Conservation (phyloP, 2,113 vertebrate genomes). For the Rostratula benghalensis region DNA sequence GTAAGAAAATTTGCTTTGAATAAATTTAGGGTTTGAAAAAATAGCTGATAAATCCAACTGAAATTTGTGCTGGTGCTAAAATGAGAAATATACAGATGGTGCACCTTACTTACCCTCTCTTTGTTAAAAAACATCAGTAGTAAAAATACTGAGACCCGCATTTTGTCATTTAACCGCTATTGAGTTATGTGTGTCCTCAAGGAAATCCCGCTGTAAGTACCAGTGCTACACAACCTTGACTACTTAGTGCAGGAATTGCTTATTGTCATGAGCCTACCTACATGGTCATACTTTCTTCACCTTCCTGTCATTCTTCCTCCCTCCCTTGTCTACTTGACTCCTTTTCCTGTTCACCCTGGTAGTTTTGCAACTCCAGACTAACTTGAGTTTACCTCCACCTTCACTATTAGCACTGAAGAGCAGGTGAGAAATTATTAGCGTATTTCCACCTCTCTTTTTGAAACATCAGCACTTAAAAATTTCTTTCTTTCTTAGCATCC, state of each 20-base stretch:
- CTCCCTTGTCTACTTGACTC: neutral
- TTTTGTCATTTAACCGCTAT: neutral
- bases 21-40: neutral
- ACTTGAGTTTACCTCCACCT: neutral
- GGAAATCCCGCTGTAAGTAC: neutral
- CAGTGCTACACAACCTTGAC: fast-evolving
- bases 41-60: neutral
- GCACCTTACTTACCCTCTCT: neutral
- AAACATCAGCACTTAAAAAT: neutral
- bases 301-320: neutral
- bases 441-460: neutral
- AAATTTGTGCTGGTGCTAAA: neutral
- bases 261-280: neutral
- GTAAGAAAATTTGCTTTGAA: too few relatives aligned
- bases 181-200: neutral
- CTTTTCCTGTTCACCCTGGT: neutral
- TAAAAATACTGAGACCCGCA: fast-evolving
- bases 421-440: neutral
- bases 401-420: neutral
- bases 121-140: neutral
- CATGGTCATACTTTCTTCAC: fast-evolving
- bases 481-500: neutral
- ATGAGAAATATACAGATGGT: fast-evolving
- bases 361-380: neutral
- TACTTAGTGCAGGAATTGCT: neutral